phyloP scores from a whole-genome alignment of 1,140 invertebrate species.

The Drosophila varians region DNA sequence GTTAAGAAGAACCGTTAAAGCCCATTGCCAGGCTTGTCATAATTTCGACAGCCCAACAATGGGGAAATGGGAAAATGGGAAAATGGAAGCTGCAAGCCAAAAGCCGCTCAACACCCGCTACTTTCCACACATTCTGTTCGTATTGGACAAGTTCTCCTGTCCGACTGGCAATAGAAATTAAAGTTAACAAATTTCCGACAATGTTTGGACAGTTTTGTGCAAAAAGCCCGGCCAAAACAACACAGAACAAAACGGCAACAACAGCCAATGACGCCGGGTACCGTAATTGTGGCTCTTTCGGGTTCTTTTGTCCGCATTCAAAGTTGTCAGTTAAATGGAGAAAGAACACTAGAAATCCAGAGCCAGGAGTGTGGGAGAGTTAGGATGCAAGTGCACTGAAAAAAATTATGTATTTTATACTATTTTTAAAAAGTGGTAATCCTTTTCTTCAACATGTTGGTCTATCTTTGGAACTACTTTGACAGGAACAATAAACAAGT shows the following conservation, averaged over 20 bases:
- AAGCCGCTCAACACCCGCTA: conserved; percentile 64
- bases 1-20: conserved; percentile 45
- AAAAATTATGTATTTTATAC: too few species aligned
- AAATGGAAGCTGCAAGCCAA: conserved; percentile 8
- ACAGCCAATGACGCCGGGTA: conserved; percentile 49
- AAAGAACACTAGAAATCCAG: conserved; percentile 13
- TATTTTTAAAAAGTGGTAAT: not conserved
- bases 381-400: conserved; percentile 10
- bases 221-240: conserved; percentile 22
- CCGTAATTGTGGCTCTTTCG: conserved; percentile 71
- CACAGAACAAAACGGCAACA: conserved; percentile 30
- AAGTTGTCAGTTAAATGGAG: conserved; percentile 40
- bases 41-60: conserved; percentile 68
- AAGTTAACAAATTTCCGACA: conserved; percentile 82
- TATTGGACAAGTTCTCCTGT: conserved; percentile 35
- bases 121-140: conserved; percentile 32
- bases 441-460: too few species aligned
- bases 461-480: too few species aligned
- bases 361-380: not conserved
- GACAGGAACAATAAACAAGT: too few species aligned
- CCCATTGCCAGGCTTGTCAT: conserved; percentile 70
- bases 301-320: conserved; percentile 69
- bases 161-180: conserved; percentile 71
- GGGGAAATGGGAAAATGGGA: conserved; percentile 31
- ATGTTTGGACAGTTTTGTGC: conserved; percentile 76